These are phyloP conservation scores for Chlorocebus sabaeus DNA, from an alignment of 2,113 vertebrate species.

Conservation along the genomic window DNA sequence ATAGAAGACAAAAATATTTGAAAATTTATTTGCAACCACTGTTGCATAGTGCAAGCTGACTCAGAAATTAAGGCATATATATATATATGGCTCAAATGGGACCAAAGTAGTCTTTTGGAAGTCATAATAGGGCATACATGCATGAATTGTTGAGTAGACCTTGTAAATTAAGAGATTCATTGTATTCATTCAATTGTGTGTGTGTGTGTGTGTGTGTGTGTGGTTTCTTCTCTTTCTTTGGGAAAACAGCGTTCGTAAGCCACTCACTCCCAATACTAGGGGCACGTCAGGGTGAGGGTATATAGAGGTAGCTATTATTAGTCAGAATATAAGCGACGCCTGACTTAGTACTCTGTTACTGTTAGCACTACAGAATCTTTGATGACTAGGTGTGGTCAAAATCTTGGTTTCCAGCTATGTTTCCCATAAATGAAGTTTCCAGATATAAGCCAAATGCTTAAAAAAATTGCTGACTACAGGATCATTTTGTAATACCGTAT, in stretches of 20 bases:
- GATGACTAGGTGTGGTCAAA: neutral
- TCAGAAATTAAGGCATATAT: neutral
- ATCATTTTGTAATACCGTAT: neutral
- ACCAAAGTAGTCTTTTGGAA: neutral
- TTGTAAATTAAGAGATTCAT: neutral
- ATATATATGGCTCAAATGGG: neutral
- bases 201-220: neutral
- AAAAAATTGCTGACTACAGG: neutral
- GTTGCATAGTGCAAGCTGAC: too few relatives aligned
- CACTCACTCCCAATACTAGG: neutral
- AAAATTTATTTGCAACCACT: neutral
- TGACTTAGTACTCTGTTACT: neutral
- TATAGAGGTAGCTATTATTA: neutral
- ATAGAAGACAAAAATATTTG: neutral
- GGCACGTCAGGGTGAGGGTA: neutral
- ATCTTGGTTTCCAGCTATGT: neutral
- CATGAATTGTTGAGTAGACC: neutral
- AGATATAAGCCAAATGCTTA: neutral
- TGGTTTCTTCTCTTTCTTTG: neutral
- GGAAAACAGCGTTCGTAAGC: neutral
- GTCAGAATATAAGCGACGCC: neutral
- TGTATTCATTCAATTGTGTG: neutral
- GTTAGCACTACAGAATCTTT: neutral
- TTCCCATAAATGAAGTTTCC: neutral
- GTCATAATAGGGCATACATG: neutral